Conservation (phyloP, 2,888 invertebrate species). For the Euzetes globulus region DNA sequence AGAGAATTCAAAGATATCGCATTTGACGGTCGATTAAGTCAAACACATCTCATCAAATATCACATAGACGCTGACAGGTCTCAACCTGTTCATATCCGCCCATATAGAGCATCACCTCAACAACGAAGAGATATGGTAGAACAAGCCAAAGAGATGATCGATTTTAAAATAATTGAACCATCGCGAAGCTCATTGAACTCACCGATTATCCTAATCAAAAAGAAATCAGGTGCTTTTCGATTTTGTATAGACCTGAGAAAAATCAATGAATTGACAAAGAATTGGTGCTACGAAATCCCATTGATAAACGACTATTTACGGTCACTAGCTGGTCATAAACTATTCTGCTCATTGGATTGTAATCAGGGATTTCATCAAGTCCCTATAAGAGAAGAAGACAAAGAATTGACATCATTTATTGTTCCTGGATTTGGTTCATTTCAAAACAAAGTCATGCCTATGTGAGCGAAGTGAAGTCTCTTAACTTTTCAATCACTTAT, state of each 20-base stretch:
- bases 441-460: neutral
- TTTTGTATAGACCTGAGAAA: neutral
- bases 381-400: neutral
- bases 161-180: neutral
- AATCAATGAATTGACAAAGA: neutral
- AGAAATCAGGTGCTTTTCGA: neutral
- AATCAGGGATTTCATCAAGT: neutral
- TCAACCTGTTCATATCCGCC: neutral
- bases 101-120: neutral
- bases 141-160: neutral
- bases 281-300: neutral
- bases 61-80: neutral
- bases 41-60: neutral
- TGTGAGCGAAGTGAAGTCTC: neutral
- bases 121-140: neutral
- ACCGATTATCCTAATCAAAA: neutral
- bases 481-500: neutral
- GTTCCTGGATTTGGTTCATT: neutral
- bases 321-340: neutral
- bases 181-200: neutral
- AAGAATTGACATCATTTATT: neutral
- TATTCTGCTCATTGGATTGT: neutral
- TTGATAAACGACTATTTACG: neutral
- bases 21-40: neutral
- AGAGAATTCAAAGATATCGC: neutral